Evolutionary conservation across 2,113 vertebrate species (phyloP), one percentile per base, ranked within the genome.

Genomic region (Mohoua ochrocephala): DNA sequence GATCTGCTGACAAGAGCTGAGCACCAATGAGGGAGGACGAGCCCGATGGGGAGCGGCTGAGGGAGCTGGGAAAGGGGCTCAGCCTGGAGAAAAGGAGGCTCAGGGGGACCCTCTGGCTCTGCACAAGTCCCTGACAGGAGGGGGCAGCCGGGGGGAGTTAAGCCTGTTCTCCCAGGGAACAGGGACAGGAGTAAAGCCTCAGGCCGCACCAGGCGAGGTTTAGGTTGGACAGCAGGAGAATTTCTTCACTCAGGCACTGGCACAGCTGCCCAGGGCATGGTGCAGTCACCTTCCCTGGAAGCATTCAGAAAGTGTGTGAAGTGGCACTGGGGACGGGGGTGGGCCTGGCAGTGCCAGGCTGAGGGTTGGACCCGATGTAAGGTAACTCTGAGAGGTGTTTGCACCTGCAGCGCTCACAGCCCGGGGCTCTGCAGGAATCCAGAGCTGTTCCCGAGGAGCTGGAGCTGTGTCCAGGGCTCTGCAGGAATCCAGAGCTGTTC

Each of bases 221-320:
- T 17, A 30, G 33, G 26, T 23, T 63, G 70, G 18, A 14, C 19
- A 28, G 33, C 6, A 31, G 41, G 61, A 35, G 31, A 23, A 11
- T 24, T 9, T 42, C 35, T 41, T 42, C 63, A 27, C 18, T 39
- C 8, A 49, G 23, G 31, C 71, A 6, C 31, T 37, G 63, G 49
- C 35, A 76, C 35, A 69, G 30, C 41, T 76, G 52, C 39, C 24
- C 30, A 15, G 41, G 61, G 8, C 17, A 3, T 8, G 71, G 18
- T 33, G 63, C 56, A 50, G 49, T 17, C 56, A 35, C 22, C 56
- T 63, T 33, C 56, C 49, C 64, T 50, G 35, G 26, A 35, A 42
- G 6, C 4, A 42, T 8, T 37, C 17, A 5, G 14, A 63, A 49
- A 5, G 7, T 2, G 8, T 7, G 21, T 7, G 0, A 31, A 54